A percentile compares a stretch with the other conserved stretches of the same genome.
These are phyloP conservation scores for Drosophila funebris DNA, from an alignment of 1,140 invertebrate genomes.

Conservation along the genomic window DNA sequence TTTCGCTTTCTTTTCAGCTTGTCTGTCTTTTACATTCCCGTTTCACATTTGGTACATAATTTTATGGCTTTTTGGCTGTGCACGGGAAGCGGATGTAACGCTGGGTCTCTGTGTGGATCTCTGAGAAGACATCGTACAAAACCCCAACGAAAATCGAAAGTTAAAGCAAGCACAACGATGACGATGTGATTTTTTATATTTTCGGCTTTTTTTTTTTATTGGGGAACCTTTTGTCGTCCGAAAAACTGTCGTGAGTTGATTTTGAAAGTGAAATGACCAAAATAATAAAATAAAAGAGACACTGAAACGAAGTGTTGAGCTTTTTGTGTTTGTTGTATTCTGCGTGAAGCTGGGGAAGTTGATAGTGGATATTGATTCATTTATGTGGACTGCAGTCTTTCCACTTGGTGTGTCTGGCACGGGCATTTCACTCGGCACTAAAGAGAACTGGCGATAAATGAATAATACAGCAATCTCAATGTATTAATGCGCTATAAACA, in stretches of 20 bases:
- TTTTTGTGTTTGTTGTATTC: background rate
- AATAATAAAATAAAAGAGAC: background rate
- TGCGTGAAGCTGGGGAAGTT: background rate
- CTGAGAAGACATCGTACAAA: constrained; percentile 1
- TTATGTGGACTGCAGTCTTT: constrained; percentile 25
- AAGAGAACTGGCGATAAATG: constrained; percentile 77
- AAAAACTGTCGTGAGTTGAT: constrained; percentile 66
- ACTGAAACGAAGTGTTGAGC: constrained; percentile 4
- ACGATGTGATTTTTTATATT: constrained; percentile 59
- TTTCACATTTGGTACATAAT: constrained; percentile 73
- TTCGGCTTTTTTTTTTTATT: constrained; percentile 39
- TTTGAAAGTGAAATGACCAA: constrained; percentile 82
- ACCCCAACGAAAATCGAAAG: constrained; percentile 75
- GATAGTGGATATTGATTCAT: background rate
- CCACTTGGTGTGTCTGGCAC: constrained; percentile 20
- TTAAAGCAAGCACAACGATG: constrained; percentile 61
- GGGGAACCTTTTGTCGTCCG: constrained; percentile 55
- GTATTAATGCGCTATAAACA: constrained; percentile 81
- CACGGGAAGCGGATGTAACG: constrained; percentile 76
- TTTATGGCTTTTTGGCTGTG: constrained; percentile 66
- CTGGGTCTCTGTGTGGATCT: background rate
- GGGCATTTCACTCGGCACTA: constrained; percentile 42
- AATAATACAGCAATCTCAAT: constrained; percentile 78
- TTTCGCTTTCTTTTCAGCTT: constrained; percentile 60
- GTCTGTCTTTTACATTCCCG: constrained; percentile 42